These are phyloP conservation scores for Dryobota labecula DNA, from an alignment of 2,888 invertebrate species.

Conservation along the genomic window DNA sequence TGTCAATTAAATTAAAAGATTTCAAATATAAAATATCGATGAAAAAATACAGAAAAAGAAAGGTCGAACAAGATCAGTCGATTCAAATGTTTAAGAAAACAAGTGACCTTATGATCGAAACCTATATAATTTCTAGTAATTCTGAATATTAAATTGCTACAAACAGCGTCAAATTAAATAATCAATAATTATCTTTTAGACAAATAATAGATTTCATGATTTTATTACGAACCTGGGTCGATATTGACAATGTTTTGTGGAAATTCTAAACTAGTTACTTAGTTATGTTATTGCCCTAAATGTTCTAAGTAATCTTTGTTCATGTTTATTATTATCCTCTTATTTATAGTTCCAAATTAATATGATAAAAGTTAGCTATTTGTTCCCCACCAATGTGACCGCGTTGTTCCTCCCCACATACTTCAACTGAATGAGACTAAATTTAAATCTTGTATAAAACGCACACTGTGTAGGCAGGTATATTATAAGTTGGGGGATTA, in stretches of 20 bases:
- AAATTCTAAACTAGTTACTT: not conserved
- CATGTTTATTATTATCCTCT: not conserved
- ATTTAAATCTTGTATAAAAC: too few relatives aligned
- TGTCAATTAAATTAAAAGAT: too few relatives aligned
- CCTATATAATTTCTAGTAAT: constrained; percentile 4
- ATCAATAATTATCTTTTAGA: constrained; percentile 3
- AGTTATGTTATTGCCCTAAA: too few relatives aligned
- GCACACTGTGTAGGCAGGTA: too few relatives aligned
- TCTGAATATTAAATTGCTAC: constrained; percentile 8
- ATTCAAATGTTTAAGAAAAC: not conserved
- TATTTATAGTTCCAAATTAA: not conserved
- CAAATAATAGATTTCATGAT: constrained; percentile 19
- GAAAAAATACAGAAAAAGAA: too few relatives aligned
- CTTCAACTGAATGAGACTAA: too few relatives aligned
- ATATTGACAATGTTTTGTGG: not conserved
- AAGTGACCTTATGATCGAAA: too few relatives aligned
- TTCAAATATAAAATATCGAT: too few relatives aligned
- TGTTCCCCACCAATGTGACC: too few relatives aligned
- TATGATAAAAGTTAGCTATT: too few relatives aligned
- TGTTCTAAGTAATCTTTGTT: not conserved
- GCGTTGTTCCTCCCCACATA: too few relatives aligned
- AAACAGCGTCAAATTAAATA: constrained; percentile 9
- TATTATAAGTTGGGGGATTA: too few relatives aligned
- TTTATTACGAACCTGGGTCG: constrained; percentile 4
- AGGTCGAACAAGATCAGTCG: not conserved